These are phyloP conservation scores for Drosophila cognata DNA, from an alignment of 2,888 invertebrate genomes.

Conservation along the genomic window DNA sequence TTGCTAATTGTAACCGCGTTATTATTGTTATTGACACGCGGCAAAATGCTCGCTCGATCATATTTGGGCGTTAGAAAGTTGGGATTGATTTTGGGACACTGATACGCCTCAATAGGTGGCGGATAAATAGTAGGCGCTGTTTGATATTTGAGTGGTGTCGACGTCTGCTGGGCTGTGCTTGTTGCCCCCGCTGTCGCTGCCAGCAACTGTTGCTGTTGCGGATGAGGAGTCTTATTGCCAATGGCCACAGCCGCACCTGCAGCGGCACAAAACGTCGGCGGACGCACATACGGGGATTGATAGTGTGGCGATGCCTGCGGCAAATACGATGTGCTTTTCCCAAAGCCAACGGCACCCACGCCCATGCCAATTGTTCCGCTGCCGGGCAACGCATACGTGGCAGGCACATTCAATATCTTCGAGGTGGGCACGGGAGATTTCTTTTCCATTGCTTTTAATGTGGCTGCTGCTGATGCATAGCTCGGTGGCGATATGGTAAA, in stretches of 20 bases:
- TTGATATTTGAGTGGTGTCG: constrained; percentile 81
- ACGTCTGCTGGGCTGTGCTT: constrained; percentile 30
- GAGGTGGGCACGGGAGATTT: constrained; percentile 82
- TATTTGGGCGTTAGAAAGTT: constrained; percentile 85
- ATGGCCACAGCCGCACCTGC: constrained; percentile 39
- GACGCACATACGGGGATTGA: constrained; percentile 76
- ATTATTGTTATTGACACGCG: constrained; percentile 68
- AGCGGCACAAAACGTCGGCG: constrained; percentile 69
- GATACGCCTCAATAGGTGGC: constrained; percentile 84
- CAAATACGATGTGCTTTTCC: constrained; percentile 76
- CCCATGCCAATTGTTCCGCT: constrained; percentile 18
- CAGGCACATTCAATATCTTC: constrained; percentile 82
- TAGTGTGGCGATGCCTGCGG: constrained; percentile 83
- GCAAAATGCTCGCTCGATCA: constrained; percentile 77
- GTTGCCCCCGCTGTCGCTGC: constrained; percentile 53
- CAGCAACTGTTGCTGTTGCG: constrained; percentile 47
- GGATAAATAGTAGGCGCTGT: constrained; percentile 84
- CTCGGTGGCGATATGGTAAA: constrained; percentile 59
- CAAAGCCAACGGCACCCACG: constrained; percentile 49
- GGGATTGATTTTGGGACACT: constrained; percentile 85
- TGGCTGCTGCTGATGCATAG: constrained; percentile 42
- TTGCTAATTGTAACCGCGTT: constrained; percentile 10
- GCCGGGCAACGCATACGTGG: constrained; percentile 79
- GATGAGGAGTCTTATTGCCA: constrained; percentile 63
- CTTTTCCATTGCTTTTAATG: constrained; percentile 76